These are phyloP conservation scores for Hippopotamus amphibius DNA, from an alignment of 2,113 vertebrate species.

Conservation along the genomic window DNA sequence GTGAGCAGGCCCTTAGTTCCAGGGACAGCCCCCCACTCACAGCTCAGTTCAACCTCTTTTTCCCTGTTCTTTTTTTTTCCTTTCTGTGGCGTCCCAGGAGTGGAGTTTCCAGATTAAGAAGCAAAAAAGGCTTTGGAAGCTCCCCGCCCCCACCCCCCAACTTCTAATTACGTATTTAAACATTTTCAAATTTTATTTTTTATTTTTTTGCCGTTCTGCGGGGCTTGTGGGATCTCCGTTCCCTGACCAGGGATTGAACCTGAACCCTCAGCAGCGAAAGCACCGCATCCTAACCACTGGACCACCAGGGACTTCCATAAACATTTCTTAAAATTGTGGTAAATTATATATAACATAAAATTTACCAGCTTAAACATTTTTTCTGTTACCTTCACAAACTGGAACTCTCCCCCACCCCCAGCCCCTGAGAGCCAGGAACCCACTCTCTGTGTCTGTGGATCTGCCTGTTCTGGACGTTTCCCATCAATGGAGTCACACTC, in stretches of 20 bases:
- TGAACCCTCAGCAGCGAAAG: too few relatives aligned
- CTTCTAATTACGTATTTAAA: not conserved
- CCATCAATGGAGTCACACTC: not conserved
- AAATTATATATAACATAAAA: not conserved
- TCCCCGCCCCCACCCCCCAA: too few relatives aligned
- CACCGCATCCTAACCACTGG: too few relatives aligned
- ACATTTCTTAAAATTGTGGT: not conserved
- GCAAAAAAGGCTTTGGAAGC: not conserved
- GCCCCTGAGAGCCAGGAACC: not conserved
- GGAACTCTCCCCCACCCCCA: not conserved
- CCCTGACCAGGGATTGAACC: too few relatives aligned
- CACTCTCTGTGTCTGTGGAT: not conserved
- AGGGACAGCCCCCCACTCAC: not conserved
- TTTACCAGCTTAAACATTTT: not conserved
- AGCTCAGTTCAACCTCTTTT: accelerated
- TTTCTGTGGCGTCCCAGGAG: not conserved
- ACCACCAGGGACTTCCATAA: not conserved
- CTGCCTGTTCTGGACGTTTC: not conserved
- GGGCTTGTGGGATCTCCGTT: too few relatives aligned
- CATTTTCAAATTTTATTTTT: not conserved
- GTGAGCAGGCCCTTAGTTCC: too few relatives aligned
- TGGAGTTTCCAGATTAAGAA: not conserved
- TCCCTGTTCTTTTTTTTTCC: too few relatives aligned
- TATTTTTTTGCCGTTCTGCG: too few relatives aligned
- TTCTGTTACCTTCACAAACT: not conserved